These are phyloP conservation scores for Coenonympha glycerion DNA, from an alignment of 2,888 invertebrate genomes.

Conservation along the genomic window DNA sequence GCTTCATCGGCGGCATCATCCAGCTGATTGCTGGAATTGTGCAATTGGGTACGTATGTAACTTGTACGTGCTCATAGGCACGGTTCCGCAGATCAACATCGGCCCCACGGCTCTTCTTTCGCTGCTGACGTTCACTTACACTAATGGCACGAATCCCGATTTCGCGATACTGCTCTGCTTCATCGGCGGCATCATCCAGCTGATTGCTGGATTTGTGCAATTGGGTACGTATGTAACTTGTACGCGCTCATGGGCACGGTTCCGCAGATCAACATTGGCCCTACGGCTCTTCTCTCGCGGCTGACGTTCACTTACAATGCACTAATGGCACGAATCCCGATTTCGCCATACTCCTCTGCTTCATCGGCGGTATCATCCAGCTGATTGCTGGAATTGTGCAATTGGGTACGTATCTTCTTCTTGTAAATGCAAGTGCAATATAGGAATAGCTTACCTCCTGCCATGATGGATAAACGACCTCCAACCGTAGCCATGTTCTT, in stretches of 20 bases:
- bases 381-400: conserved; percentile 78
- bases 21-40: conserved; percentile 78
- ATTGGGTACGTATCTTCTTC: too few species aligned
- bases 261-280: conserved; percentile 79
- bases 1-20: conserved; percentile 79
- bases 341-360: conserved; percentile 79
- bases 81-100: conserved; percentile 79
- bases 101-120: conserved; percentile 86
- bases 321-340: conserved; percentile 76
- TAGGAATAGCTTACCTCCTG: too few species aligned
- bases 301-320: conserved; percentile 82
- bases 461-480: too few species aligned
- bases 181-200: conserved; percentile 78
- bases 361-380: conserved; percentile 80
- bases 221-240: too few species aligned
- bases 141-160: conserved; percentile 74
- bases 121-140: conserved; percentile 81
- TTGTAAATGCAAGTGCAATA: too few species aligned
- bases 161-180: conserved; percentile 80
- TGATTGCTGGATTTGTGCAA: conserved; percentile 78
- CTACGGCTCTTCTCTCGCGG: conserved; percentile 85
- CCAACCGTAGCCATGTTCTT: too few species aligned
- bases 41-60: conserved; percentile 77
- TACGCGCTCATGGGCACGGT: conserved; percentile 86
- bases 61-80: conserved; percentile 87